A percentile compares a stretch with the other conserved stretches of the same genome.
These are phyloP conservation scores for Prosapia bicincta DNA, from an alignment of 2,888 invertebrate species.

Conservation along the genomic window DNA sequence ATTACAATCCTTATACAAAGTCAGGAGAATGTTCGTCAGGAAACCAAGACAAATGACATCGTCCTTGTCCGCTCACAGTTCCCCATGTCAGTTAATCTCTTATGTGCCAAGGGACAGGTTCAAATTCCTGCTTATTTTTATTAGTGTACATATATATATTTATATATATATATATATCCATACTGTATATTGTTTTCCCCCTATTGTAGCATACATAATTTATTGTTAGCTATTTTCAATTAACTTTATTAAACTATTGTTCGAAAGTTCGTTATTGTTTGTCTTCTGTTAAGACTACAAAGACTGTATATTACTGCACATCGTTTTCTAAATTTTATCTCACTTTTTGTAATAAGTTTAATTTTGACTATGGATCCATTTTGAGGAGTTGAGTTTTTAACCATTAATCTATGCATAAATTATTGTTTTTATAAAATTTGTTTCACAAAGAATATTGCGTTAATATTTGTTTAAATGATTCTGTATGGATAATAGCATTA, in stretches of 20 bases:
- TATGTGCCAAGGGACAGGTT: constrained; percentile 31
- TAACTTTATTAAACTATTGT: neutral
- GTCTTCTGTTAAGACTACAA: neutral
- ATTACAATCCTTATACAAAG: constrained; percentile 48
- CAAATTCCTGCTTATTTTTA: neutral
- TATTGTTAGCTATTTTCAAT: constrained; percentile 1
- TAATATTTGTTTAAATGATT: neutral
- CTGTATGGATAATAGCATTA: neutral
- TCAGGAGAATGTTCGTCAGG: constrained; percentile 46
- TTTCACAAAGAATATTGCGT: neutral
- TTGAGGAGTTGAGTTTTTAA: neutral
- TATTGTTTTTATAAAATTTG: neutral
- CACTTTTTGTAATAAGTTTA: neutral
- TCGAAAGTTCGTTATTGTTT: neutral
- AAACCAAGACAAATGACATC: constrained; percentile 48
- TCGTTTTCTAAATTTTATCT: neutral
- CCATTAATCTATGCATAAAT: neutral
- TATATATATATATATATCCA: neutral
- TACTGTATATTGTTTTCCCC: neutral
- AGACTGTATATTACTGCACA: neutral
- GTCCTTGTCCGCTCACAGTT: constrained; percentile 29
- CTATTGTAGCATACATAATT: neutral
- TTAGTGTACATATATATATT: neutral
- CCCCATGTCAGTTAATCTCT: constrained; percentile 29
- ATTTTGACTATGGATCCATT: neutral